Conservation (phyloP, 2,113 vertebrate genomes). For the Eonycteris spelaea region DNA sequence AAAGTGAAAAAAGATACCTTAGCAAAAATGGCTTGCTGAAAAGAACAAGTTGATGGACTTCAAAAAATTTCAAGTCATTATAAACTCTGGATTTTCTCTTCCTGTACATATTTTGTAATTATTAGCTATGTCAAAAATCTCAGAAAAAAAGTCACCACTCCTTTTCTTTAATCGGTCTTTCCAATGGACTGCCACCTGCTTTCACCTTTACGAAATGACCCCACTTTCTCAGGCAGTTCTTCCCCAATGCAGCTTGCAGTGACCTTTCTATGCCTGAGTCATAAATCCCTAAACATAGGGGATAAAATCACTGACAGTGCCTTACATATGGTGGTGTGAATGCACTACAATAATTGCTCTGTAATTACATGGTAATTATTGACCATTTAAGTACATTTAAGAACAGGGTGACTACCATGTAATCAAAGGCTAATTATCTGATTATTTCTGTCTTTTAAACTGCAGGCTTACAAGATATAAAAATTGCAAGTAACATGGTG, state of each 20-base stretch:
- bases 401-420: slow-evolving; percentile 73
- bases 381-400: slow-evolving; percentile 78
- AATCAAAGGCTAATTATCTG: slow-evolving; percentile 79
- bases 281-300: slow-evolving; percentile 68
- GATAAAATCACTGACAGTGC: slow-evolving; percentile 48
- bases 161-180: not conserved
- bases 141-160: not conserved
- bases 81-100: not conserved
- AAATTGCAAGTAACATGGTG: slow-evolving; percentile 74
- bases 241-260: not conserved
- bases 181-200: not conserved
- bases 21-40: not conserved
- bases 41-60: not conserved
- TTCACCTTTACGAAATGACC: not conserved
- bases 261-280: slow-evolving; percentile 73
- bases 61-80: not conserved
- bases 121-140: not conserved
- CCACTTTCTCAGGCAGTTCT: not conserved
- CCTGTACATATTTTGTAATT: not conserved
- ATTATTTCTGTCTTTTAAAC: slow-evolving; percentile 80
- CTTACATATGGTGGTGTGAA: slow-evolving; percentile 64
- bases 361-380: slow-evolving; percentile 75
- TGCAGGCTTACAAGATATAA: slow-evolving; percentile 72
- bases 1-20: not conserved
- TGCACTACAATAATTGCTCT: slow-evolving; percentile 65